Evolutionary conservation across 2,113 vertebrate species (phyloP), one percentile per base, ranked within the genome.

Genomic region (Ascaphus truei): DNA sequence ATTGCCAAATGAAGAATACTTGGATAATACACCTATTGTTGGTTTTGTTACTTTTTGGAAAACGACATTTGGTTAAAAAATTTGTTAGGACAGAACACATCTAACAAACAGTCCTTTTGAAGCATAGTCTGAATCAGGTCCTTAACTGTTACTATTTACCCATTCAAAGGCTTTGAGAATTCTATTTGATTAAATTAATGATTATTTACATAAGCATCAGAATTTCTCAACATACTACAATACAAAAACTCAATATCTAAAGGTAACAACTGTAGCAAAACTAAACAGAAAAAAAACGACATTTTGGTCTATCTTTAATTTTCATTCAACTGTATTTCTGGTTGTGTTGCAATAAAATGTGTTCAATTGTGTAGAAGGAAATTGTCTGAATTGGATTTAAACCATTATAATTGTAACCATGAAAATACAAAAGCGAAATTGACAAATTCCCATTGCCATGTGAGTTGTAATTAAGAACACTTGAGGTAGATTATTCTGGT

Each of bases 391-490:
- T 36, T 36, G 56, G 29, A 13, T 29, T 48, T 12, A 51, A 25
- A 30, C 61, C 39, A 62, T 62, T 29, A 45, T 62, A 39, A 26
- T 39, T 31, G 5, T 25, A 34, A 3, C 27, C 33, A 18, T 20
- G 34, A 29, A 29, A 68, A 58, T 3, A 68, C 23, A 52, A 45
- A 23, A 27, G 34, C 30, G 34, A 62, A 72, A 63, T 16, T 45
- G 15, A 16, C 33, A 64, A 56, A 72, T 72, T 52, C 50, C 33
- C 36, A 59, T 39, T 53, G 47, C 58, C 23, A 55, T 62, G 27
- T 55, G 59, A 55, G 33, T 37, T 52, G 68, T 53, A 34, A 72
- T 72, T 72, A 72, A 62, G 59, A 34, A 51, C 59, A 53, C 68
- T 72, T 39, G 37, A 39, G 31, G 58, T 39, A 60, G 55, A 59